A percentile compares a stretch with the other conserved stretches of the same genome.
These are phyloP conservation scores for Pyrgus malvae DNA, from an alignment of 2,888 invertebrate genomes.

Conservation along the genomic window DNA sequence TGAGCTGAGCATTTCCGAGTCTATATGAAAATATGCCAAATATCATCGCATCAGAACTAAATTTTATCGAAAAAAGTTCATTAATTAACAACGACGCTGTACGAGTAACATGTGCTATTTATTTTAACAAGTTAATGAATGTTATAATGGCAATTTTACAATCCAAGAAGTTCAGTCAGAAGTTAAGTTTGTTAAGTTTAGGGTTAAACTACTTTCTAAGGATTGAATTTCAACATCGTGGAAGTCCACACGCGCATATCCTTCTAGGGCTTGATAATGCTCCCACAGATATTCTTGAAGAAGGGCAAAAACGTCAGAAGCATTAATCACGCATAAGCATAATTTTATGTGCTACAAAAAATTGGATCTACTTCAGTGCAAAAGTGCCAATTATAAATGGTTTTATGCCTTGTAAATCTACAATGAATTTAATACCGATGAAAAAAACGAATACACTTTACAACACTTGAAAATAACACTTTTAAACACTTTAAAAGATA, in stretches of 20 bases:
- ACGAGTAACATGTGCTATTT: constrained; percentile 40
- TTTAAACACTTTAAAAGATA: no score
- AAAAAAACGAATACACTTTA: no score
- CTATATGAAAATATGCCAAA: no score
- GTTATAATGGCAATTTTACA: constrained; percentile 31
- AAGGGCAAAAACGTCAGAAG: no score
- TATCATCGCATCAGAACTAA: no score
- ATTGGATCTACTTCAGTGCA: constrained; percentile 36
- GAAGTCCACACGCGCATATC: constrained; percentile 49
- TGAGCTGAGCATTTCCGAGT: neutral
- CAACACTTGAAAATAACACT: no score
- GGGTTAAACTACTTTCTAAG: constrained; percentile 49
- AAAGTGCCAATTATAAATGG: constrained; percentile 45
- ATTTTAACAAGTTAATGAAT: constrained; percentile 52
- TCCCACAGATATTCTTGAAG: constrained; percentile 34
- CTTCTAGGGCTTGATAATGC: constrained; percentile 50
- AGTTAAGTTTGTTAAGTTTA: no score
- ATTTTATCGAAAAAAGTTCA: constrained; percentile 35
- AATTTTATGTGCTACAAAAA: constrained; percentile 43
- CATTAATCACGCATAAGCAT: no score
- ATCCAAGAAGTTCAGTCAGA: neutral
- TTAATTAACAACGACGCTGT: constrained; percentile 47
- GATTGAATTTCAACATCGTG: constrained; percentile 52
- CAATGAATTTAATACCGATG: constrained; percentile 40
- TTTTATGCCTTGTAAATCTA: constrained; percentile 41